Conservation (phyloP, 2,113 vertebrate species). For the Xenopus laevis region DNA sequence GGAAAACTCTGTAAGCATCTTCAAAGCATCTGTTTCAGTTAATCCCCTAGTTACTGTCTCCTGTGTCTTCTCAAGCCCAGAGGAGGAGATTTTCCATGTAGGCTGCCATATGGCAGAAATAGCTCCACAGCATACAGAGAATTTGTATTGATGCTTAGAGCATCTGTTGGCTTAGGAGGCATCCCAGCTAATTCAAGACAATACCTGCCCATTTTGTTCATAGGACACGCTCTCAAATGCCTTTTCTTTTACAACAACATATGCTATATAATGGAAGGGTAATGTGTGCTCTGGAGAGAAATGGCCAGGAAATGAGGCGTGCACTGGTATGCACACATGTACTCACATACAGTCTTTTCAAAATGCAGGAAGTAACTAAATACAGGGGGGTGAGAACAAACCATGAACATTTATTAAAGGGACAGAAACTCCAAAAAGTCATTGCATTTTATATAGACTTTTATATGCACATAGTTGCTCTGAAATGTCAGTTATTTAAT, state of each 20-base stretch:
- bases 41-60: slow-evolving; percentile 56
- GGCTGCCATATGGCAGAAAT: slow-evolving; percentile 36
- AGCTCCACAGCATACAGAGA: neutral
- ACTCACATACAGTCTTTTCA: neutral
- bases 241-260: neutral
- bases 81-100: slow-evolving; percentile 41
- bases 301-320: neutral
- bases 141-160: neutral
- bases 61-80: slow-evolving; percentile 47
- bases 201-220: slow-evolving; percentile 2
- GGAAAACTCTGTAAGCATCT: slow-evolving; percentile 63
- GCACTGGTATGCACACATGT: neutral
- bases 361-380: neutral
- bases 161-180: slow-evolving; percentile 22
- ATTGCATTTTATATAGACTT: too few relatives aligned
- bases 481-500: too few relatives aligned
- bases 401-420: too few relatives aligned
- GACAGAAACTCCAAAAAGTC: too few relatives aligned
- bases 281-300: neutral
- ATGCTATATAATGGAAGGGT: neutral
- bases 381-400: neutral
- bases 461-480: too few relatives aligned
- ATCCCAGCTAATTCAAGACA: neutral
- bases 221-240: neutral
- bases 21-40: slow-evolving; percentile 61